These are phyloP conservation scores for Hirtodrosophila histrioides DNA, from an alignment of 2,888 invertebrate genomes.

Conservation along the genomic window DNA sequence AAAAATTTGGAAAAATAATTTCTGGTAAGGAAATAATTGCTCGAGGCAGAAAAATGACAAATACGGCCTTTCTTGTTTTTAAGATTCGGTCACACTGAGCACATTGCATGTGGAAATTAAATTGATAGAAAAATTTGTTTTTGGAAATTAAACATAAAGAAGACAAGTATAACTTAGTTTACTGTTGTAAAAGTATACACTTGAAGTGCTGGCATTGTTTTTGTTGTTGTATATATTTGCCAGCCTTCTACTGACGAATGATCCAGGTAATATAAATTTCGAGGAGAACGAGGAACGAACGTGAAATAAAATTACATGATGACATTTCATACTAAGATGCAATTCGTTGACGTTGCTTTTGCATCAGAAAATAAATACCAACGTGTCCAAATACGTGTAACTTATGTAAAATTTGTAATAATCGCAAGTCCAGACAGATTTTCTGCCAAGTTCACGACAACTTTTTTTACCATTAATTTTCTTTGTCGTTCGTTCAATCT, in stretches of 20 bases:
- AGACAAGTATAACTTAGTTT: slow-evolving; percentile 26
- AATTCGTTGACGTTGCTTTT: slow-evolving; percentile 31
- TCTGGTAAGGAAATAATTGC: too few species aligned
- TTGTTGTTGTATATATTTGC: slow-evolving; percentile 58
- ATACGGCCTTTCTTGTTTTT: too few species aligned
- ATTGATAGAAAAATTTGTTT: slow-evolving; percentile 54
- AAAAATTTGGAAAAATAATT: too few species aligned
- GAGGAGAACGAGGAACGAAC: slow-evolving; percentile 21
- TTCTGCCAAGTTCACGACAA: background rate
- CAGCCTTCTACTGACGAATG: slow-evolving; percentile 38
- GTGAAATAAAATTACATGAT: slow-evolving; percentile 64
- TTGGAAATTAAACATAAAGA: slow-evolving; percentile 38
- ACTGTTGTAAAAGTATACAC: slow-evolving; percentile 20
- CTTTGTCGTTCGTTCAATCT: slow-evolving; percentile 43
- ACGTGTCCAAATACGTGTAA: background rate
- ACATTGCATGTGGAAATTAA: slow-evolving; percentile 70
- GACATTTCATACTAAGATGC: slow-evolving; percentile 48
- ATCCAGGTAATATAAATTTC: slow-evolving; percentile 53
- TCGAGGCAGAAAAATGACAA: too few species aligned
- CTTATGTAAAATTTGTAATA: background rate
- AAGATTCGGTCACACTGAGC: slow-evolving; percentile 24
- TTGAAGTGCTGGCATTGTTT: slow-evolving; percentile 28
- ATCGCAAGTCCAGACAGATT: background rate
- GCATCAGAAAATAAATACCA: background rate
- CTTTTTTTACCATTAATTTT: slow-evolving; percentile 34